These are phyloP conservation scores for Geotrupes spiniger DNA, from an alignment of 2,888 invertebrate genomes.

Conservation along the genomic window DNA sequence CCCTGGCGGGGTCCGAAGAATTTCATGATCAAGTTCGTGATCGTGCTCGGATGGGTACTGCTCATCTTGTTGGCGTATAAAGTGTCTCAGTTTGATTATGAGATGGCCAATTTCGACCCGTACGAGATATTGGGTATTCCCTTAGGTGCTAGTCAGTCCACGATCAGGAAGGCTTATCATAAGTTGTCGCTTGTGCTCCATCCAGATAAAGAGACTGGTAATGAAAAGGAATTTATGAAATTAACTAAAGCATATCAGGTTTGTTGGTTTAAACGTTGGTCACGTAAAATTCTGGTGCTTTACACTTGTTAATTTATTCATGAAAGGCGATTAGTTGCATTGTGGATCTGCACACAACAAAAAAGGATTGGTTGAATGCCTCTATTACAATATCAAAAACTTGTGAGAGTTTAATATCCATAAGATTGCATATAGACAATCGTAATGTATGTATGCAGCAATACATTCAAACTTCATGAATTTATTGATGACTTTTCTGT, in stretches of 20 bases:
- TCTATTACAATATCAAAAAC: too few relatives aligned
- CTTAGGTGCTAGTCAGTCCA: conserved; percentile 77
- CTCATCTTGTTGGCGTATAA: conserved; percentile 82
- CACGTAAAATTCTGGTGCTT: too few relatives aligned
- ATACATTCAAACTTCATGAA: too few relatives aligned
- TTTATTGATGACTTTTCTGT: too few relatives aligned
- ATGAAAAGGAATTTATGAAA: conserved; percentile 96
- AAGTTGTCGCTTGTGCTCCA: conserved; percentile 90
- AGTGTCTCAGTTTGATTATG: conserved; percentile 95
- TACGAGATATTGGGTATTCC: conserved; percentile 93
- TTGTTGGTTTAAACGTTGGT: too few relatives aligned
- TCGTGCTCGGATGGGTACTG: conserved; percentile 79
- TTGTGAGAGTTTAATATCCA: too few relatives aligned
- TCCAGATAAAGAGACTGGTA: conserved; percentile 97
- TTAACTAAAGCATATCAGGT: conserved; percentile 91
- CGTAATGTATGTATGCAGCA: too few relatives aligned
- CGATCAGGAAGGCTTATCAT: conserved; percentile 94
- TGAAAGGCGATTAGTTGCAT: too few relatives aligned
- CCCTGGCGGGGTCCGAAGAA: conserved; percentile 86
- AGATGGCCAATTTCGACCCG: conserved; percentile 98
- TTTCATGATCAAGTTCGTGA: conserved; percentile 72
- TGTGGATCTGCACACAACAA: too few relatives aligned
- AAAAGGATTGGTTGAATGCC: too few relatives aligned
- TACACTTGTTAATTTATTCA: too few relatives aligned
- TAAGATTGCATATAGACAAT: too few relatives aligned